Base-by-base conservation (phyloP, 1,140 invertebrate species). In the Papilio polytes region DNA sequence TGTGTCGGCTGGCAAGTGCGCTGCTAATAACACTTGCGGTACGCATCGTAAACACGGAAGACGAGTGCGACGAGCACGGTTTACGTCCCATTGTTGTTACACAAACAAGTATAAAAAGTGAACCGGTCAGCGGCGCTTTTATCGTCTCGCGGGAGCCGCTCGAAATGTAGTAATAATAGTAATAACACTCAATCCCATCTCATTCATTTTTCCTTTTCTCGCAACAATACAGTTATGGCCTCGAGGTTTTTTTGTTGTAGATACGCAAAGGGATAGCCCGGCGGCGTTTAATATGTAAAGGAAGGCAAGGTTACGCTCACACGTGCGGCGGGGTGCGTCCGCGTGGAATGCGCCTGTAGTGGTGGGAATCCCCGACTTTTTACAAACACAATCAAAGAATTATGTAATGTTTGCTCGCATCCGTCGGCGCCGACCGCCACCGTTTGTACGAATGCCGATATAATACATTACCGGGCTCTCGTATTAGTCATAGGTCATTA, bases 401-500 rank as follows among this genome's bases (percentile, higher is more conserved):
- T 95, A 94, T 95, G 92, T 95, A 94, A 94, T 92, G 92, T 93
- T 92, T 92, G 91, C 87, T 89, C 91, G 92, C 92, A 94, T 92
- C 91, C 90, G 92, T 88, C 90, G 87, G 87, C 89, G 88, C 85
- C 80, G 87, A 83, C 86, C 89, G 91, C 89, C 86, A 90, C 90
- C 90, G 89, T 94, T 94, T 92, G 90, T 92, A 89, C 86, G 92
- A 91, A 93, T 94, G 87, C 92, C 91, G 91, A 93, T 93, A 91
- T 90, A 93, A 93, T 92, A 94, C 91, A 93, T 94, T 91, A 92
- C 90, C 88, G 89, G 88, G 87, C 85, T 88, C 87, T 88, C 87
- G 90, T 91, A 92, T 94, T 93, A 94, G 92, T 94, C 93, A 94
- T 92, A 94, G 93, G 93, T 94, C 92, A 94, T 94, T 94, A 94